phyloP scores from a whole-genome alignment of 2,113 vertebrate species.

The Mormyrus iriodes region DNA sequence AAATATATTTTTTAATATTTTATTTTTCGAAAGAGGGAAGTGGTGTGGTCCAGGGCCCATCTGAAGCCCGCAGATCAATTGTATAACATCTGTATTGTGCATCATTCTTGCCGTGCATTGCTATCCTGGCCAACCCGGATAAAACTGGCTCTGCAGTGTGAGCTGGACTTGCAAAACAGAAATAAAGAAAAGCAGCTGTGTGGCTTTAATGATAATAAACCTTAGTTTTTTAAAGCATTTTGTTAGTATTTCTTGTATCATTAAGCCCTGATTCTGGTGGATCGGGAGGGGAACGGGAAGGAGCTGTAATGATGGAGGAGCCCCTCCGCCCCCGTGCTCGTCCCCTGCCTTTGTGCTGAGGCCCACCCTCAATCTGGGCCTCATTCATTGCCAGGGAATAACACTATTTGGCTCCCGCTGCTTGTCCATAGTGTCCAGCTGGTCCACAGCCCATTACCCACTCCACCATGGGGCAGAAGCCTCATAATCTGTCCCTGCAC shows the following conservation, averaged over 20 bases:
- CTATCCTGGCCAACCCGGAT: background rate
- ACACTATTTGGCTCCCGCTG: background rate
- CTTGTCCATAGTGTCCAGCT: background rate
- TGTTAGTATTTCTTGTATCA: background rate
- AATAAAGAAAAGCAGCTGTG: background rate
- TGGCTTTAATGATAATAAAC: background rate
- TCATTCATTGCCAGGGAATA: background rate
- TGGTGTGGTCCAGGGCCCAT: background rate
- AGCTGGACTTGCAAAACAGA: background rate
- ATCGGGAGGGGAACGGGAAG: background rate
- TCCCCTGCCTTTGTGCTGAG: background rate
- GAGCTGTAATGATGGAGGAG: background rate
- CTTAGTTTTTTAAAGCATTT: background rate
- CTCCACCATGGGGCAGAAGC: background rate
- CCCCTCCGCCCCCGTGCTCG: background rate
- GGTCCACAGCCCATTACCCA: background rate
- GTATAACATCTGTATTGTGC: background rate
- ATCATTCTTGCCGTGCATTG: background rate
- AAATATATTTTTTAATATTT: constrained; percentile 60
- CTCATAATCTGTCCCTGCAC: background rate
- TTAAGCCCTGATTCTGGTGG: background rate
- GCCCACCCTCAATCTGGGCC: background rate
- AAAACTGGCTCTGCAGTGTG: background rate
- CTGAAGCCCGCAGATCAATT: background rate
- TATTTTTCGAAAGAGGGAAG: constrained; percentile 45